phyloP scores from a whole-genome alignment of 1,140 invertebrate species.

The Vollenhovia emeryi region DNA sequence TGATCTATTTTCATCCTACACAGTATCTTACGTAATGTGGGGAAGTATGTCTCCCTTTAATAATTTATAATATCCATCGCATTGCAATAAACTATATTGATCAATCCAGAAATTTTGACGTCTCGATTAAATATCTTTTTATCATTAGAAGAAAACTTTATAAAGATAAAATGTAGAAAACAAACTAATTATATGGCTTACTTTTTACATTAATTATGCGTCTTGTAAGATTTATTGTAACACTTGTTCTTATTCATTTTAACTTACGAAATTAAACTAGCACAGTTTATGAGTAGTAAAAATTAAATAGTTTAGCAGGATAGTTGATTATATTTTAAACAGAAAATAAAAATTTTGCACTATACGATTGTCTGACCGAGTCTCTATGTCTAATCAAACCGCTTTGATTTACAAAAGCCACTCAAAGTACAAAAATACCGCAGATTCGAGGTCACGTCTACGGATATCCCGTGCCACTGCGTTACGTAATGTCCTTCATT shows the following conservation, averaged over 20 bases:
- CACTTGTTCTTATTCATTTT: background rate
- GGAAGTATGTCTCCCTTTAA: background rate
- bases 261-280: background rate
- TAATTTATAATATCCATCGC: background rate
- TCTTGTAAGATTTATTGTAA: background rate
- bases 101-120: background rate
- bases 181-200: background rate
- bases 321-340: background rate
- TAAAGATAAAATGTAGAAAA: background rate
- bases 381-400: too few relatives aligned
- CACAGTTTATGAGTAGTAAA: background rate
- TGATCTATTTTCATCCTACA: background rate
- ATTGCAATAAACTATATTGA: background rate
- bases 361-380: background rate
- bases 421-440: background rate
- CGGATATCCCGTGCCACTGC: background rate
- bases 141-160: background rate
- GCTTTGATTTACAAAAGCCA: background rate
- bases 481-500: slow-evolving; percentile 20
- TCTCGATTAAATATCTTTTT: background rate
- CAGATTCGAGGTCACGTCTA: background rate
- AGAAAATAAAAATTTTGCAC: background rate
- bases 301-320: background rate
- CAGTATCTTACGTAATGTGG: background rate
- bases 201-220: background rate